A percentile compares a stretch with the other conserved stretches of the same genome.
phyloP scores from a whole-genome alignment of 2,113 vertebrate genomes.

The Chroicocephalus ridibundus region DNA sequence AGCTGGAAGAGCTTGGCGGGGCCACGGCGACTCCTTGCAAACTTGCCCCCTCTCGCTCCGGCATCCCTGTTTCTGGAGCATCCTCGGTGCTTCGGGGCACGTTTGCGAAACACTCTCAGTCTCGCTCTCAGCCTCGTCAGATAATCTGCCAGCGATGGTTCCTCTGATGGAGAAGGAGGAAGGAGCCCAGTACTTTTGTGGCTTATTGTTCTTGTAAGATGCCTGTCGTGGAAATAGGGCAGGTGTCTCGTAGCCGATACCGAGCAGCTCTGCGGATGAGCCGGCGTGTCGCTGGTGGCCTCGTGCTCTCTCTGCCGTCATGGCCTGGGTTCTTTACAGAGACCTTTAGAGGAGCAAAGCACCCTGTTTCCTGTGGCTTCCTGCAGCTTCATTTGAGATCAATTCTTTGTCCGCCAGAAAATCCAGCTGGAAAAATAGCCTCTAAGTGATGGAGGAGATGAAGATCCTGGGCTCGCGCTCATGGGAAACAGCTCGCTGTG shows the following conservation, averaged over 20 bases:
- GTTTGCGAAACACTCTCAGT: background rate
- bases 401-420: background rate
- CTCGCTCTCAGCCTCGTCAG: background rate
- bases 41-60: background rate
- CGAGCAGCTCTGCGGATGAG: background rate
- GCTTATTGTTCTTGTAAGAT: background rate
- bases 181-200: background rate
- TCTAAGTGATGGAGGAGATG: background rate
- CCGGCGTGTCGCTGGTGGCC: fast-evolving
- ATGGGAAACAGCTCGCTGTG: background rate
- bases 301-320: fast-evolving
- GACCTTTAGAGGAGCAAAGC: background rate
- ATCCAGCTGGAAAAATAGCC: background rate
- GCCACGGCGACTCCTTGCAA: fast-evolving
- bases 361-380: background rate
- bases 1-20: background rate
- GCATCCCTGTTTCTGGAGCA: background rate
- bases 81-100: background rate
- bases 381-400: background rate
- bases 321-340: background rate
- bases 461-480: background rate
- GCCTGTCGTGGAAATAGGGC: background rate
- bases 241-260: background rate
- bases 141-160: background rate
- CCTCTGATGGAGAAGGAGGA: background rate